Evolutionary conservation across 2,797 vertebrate genomes (phyloP).

Genomic region (Pipistrellus pipistrellus): DNA sequence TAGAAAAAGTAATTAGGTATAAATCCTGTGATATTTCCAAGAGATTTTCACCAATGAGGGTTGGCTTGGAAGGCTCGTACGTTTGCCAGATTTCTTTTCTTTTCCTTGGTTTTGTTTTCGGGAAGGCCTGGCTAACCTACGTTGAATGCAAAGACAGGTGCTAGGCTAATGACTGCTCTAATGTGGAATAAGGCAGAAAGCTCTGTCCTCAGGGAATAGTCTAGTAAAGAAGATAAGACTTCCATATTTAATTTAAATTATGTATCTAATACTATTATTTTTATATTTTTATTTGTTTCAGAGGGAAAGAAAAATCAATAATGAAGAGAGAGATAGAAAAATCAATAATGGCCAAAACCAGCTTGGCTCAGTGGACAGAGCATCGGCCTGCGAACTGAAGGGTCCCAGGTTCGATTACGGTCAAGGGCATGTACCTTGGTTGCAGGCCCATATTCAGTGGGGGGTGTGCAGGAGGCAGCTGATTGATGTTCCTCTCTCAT

Average conservation of each 20-base stretch:
- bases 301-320: too few species aligned
- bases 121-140: neutral
- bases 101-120: neutral
- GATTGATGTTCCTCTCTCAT: too few species aligned
- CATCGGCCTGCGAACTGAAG: too few species aligned
- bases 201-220: neutral
- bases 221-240: neutral
- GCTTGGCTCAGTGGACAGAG: too few species aligned
- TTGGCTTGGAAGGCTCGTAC: neutral
- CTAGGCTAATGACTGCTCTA: neutral
- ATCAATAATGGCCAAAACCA: too few species aligned
- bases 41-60: slow-evolving; percentile 4
- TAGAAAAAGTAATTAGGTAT: neutral
- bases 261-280: neutral
- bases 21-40: slow-evolving; percentile 48
- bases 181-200: neutral
- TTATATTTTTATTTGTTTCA: too few species aligned
- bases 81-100: neutral
- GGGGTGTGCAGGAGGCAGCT: too few species aligned
- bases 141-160: neutral
- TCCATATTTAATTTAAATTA: slow-evolving; percentile 31
- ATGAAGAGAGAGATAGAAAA: too few species aligned
- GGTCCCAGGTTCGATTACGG: too few species aligned
- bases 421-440: too few species aligned
- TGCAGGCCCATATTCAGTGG: too few species aligned